phyloP scores from a whole-genome alignment of 2,113 vertebrate genomes.

The Anguilla rostrata region DNA sequence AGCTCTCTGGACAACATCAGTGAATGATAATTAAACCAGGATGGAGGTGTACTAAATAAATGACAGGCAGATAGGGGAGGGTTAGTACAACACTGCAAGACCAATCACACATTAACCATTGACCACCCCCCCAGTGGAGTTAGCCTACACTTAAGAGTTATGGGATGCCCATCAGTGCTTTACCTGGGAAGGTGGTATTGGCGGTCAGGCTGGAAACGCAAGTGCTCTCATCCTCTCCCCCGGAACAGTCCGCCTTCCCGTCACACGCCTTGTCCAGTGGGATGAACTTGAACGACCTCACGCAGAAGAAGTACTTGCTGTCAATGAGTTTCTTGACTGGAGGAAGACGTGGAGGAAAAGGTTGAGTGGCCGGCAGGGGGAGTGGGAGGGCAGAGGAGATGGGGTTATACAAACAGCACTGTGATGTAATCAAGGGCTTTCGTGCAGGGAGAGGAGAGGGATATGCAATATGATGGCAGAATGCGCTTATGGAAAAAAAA shows the following conservation, averaged over 20 bases:
- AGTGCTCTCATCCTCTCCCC: conserved; percentile 76
- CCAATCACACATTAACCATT: no score
- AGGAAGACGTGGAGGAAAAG: neutral
- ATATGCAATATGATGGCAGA: neutral
- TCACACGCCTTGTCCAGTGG: conserved; percentile 70
- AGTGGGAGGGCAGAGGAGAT: no score
- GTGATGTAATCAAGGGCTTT: neutral
- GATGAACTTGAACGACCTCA: conserved; percentile 74
- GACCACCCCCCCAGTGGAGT: no score
- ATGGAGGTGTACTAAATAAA: no score
- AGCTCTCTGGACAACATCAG: neutral
- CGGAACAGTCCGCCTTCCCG: conserved; percentile 69
- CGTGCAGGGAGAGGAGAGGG: no score
- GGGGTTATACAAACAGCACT: neutral
- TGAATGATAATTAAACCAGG: neutral
- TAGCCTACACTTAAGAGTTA: no score
- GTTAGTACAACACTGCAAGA: no score
- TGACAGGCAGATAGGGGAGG: no score
- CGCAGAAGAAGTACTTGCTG: conserved; percentile 83
- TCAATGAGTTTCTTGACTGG: conserved; percentile 75
- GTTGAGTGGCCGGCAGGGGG: neutral
- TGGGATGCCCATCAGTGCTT: neutral
- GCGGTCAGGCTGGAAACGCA: conserved; percentile 62
- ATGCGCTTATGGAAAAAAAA: no score
- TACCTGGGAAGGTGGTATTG: conserved; percentile 69